Evolutionary conservation across 2,113 vertebrate genomes (phyloP), one percentile per base, ranked within the genome.

Genomic region (Platichthys stellatus): DNA sequence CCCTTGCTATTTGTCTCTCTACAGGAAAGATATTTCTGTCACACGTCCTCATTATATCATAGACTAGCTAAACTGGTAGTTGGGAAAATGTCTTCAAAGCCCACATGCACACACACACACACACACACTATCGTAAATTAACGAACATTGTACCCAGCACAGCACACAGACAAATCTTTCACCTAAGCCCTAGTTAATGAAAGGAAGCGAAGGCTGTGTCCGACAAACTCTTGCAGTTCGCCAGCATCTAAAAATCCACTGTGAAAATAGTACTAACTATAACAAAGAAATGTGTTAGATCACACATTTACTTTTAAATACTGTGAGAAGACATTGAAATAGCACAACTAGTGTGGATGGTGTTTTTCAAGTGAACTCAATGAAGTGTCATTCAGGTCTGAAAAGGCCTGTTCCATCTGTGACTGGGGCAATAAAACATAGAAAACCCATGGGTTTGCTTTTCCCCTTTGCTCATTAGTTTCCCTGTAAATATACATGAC

Each of bases 11-110:
- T 65, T 45, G 53, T 60, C 68, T 81, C 82, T 84, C 72, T 49
- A 28, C 40, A 38, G 82, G 78, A 66, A 72, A 84, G 68, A 90
- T 86, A 88, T 88, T 92, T 88, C 65, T 72, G 88, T 90, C 79
- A 75, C 64, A 58, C 11, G 61, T 28, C 79, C 84, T 92, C 86
- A 90, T 92, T 91, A 90, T 90, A 91, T 90, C 82, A 87, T 21
- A 78, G 47, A 86, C 56, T 70, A 74, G 69, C 28, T 69, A 81
- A 64, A 88, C 57, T 80, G 61, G 60, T 67, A 76, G 71, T 86
- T 85, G 40, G 84, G 67, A 68, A 92, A 84, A 83, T 68, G 70
- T 70, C 54, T 83, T 76, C 74, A 88, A 87, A 84, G 40, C 15
- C 6, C 31, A 31, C 31, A 31, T 7, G 26, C 18, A 71, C 65